Percentiles rank a stretch among this genome's conserved stretches.
These are phyloP conservation scores for Rapana venosa DNA, from an alignment of 2,888 invertebrate genomes.

Conservation along the genomic window DNA sequence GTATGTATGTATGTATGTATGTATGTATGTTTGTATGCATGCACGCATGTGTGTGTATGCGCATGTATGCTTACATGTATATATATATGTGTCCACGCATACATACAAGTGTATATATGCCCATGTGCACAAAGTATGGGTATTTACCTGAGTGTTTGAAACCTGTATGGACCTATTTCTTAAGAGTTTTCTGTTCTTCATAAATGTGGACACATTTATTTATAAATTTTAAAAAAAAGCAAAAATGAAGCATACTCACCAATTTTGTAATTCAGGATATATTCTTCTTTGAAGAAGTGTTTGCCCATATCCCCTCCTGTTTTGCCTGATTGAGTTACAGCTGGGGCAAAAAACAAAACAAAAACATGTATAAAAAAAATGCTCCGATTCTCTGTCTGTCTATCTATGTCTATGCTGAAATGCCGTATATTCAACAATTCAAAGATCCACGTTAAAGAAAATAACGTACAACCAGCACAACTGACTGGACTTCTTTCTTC, in stretches of 20 bases:
- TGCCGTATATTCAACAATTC: too few relatives aligned
- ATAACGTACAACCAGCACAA: too few relatives aligned
- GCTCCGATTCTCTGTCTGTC: too few relatives aligned
- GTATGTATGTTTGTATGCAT: background rate
- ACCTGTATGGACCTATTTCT: background rate
- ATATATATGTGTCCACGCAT: background rate
- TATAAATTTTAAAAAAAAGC: background rate
- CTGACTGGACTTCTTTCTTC: too few relatives aligned
- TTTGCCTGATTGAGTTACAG: constrained; percentile 84
- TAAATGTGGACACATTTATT: background rate
- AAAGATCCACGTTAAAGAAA: too few relatives aligned
- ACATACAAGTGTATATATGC: background rate
- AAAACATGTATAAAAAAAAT: too few relatives aligned
- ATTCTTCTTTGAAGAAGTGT: constrained; percentile 92
- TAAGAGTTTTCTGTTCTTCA: too few relatives aligned
- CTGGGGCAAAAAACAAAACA: constrained; percentile 64
- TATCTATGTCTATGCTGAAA: too few relatives aligned
- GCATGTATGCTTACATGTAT: background rate
- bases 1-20: background rate
- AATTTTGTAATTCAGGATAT: constrained; percentile 90
- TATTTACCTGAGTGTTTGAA: background rate
- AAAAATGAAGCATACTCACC: constrained; percentile 78
- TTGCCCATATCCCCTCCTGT: constrained; percentile 81
- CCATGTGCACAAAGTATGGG: background rate
- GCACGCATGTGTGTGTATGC: background rate